phyloP scores from a whole-genome alignment of 2,797 vertebrate species.

The Smutsia gigantea region DNA sequence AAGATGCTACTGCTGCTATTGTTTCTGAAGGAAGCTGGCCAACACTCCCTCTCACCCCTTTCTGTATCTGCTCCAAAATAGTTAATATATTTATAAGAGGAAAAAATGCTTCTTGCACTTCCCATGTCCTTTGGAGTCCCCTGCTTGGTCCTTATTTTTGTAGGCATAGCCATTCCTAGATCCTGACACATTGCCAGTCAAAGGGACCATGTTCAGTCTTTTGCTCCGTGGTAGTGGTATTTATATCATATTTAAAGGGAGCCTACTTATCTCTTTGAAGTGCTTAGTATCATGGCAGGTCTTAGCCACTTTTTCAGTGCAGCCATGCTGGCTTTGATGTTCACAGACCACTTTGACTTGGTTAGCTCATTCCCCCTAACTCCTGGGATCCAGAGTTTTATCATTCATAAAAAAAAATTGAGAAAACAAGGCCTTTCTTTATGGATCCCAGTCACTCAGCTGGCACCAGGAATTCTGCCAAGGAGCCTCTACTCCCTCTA shows the following conservation, averaged over 20 bases:
- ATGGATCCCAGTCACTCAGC: neutral
- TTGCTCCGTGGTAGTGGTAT: neutral
- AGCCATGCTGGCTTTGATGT: slow-evolving; percentile 58
- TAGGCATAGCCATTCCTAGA: neutral
- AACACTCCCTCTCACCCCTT: neutral
- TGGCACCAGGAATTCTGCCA: slow-evolving; percentile 17
- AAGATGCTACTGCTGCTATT: slow-evolving; percentile 16
- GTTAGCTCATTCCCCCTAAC: neutral
- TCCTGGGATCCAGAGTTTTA: slow-evolving; percentile 6
- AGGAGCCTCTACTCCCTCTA: neutral
- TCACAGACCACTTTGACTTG: slow-evolving; percentile 33
- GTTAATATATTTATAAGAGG: slow-evolving; percentile 13
- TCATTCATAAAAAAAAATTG: neutral
- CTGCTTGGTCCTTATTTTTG: slow-evolving; percentile 42
- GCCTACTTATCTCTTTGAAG: slow-evolving; percentile 58
- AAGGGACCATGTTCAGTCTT: neutral
- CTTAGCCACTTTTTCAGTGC: neutral
- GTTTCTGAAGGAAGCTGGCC: slow-evolving; percentile 31
- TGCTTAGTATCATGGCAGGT: slow-evolving; percentile 14
- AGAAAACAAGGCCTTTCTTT: neutral
- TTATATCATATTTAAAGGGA: slow-evolving; percentile 38
- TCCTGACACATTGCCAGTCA: neutral
- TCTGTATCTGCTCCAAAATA: slow-evolving; percentile 62
- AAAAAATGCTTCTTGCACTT: neutral
- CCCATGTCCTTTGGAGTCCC: slow-evolving; percentile 31